Evolutionary conservation across 2,797 vertebrate species (phyloP), one percentile per base, ranked within the genome.

Genomic region (Falco naumanni): DNA sequence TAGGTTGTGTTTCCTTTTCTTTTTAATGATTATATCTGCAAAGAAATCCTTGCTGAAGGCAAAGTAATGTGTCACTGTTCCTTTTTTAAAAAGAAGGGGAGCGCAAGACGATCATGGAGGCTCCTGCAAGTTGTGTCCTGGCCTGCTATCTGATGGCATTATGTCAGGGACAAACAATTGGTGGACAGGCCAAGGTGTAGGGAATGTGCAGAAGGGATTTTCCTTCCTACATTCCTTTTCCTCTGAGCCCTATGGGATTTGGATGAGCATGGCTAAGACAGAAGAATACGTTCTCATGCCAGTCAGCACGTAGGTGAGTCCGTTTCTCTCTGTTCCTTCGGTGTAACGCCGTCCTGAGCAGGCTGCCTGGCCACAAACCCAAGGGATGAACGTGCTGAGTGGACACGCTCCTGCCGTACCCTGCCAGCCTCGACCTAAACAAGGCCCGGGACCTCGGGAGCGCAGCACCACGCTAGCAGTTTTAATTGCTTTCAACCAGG

Each of bases 221-320:
- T 61, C 31, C 33, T 76, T 79, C 53, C 57, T 37, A 14, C 10
- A 3, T 51, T 57, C 25, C 14, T 81, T 57, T 77, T 63, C 47
- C 43, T 69, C 31, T 10, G 41, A 63, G 59, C 63, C 24, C 45
- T 45, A 12, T 21, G n/a, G 64, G 45, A 63, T 68, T 25, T 48
- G 43, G 39, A 60, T 69, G 57, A 54, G 43, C 18, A 14, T 8
- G 26, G 16, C 37, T 51, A 19, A 61, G 51, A 13, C 11, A 48
- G 48, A 59, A 76, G 28, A 43, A 16, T 10, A 29, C 2, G 3
- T 16, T 37, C 56, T 31, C 22, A 8, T 5, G 5, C 87, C 28
- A 54, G 20, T 26, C 20, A 33, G 39, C 0, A 1, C 0, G 0
- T 5, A 10, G 8, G 6, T 5, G 16, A 41, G 29, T 10, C 41